phyloP scores from a whole-genome alignment of 2,888 invertebrate genomes.

The Smittia aterrima region DNA sequence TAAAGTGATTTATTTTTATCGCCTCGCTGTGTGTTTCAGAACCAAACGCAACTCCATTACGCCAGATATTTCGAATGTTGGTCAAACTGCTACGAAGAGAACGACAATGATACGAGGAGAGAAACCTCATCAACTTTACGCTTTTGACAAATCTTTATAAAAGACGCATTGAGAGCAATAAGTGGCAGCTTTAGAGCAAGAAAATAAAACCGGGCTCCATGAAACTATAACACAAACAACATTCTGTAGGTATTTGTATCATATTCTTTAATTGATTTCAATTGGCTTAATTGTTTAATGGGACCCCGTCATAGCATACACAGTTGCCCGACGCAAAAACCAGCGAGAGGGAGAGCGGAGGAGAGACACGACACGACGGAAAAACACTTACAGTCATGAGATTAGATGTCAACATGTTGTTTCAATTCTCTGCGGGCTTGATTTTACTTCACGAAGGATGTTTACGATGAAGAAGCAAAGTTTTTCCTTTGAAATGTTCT shows the following conservation, averaged over 20 bases:
- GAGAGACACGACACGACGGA: background rate
- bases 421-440: no score
- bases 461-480: no score
- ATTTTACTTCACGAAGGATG: no score
- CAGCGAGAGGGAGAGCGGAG: conserved; percentile 6
- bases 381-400: background rate
- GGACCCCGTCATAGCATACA: conserved; percentile 42
- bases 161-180: conserved; percentile 2
- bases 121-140: conserved; percentile 4
- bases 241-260: conserved; percentile 41
- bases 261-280: conserved; percentile 46
- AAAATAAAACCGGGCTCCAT: conserved; percentile 8
- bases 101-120: no score
- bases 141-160: conserved; percentile 1
- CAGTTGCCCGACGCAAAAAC: conserved; percentile 4
- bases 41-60: conserved; percentile 8
- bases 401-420: no score
- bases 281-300: conserved; percentile 47
- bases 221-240: conserved; percentile 22
- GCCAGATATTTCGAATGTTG: background rate
- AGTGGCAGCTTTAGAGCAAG: background rate
- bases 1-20: conserved; percentile 40
- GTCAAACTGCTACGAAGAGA: background rate
- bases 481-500: no score
- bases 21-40: background rate